Conservation (phyloP, 2,113 vertebrate genomes). For the Chelonoidis abingdonii region DNA sequence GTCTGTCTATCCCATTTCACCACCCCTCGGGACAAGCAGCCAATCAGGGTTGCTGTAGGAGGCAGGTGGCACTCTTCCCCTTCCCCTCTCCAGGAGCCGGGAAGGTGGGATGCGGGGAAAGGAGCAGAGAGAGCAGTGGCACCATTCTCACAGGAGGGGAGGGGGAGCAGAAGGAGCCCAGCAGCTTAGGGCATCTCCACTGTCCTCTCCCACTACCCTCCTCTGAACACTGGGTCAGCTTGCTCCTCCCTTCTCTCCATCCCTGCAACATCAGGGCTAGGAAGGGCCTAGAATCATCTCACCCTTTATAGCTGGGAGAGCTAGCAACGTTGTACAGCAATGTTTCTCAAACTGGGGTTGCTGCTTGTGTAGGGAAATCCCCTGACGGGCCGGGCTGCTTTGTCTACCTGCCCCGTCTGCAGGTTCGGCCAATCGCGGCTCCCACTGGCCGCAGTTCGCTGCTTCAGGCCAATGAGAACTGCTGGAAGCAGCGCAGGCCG, state of each 20-base stretch:
- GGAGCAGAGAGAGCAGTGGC: not conserved
- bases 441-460: no score
- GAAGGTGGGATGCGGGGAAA: fast-evolving
- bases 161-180: not conserved
- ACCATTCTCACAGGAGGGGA: not conserved
- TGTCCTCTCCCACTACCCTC: not conserved
- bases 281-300: not conserved
- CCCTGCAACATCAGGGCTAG: not conserved
- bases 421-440: no score
- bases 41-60: not conserved
- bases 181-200: not conserved
- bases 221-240: not conserved
- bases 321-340: no score
- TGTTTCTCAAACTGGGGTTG: no score
- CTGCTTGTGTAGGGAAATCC: no score
- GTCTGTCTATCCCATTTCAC: not conserved
- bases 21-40: not conserved
- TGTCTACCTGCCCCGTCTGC: no score
- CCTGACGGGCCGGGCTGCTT: no score
- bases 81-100: not conserved
- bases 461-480: no score
- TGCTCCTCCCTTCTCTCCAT: not conserved
- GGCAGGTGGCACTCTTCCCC: fast-evolving
- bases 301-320: not conserved
- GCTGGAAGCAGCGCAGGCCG: no score